Evolutionary conservation across 2,888 invertebrate genomes (phyloP), one percentile per base, ranked within the genome.

Genomic region (Ganaspis brasiliensis): DNA sequence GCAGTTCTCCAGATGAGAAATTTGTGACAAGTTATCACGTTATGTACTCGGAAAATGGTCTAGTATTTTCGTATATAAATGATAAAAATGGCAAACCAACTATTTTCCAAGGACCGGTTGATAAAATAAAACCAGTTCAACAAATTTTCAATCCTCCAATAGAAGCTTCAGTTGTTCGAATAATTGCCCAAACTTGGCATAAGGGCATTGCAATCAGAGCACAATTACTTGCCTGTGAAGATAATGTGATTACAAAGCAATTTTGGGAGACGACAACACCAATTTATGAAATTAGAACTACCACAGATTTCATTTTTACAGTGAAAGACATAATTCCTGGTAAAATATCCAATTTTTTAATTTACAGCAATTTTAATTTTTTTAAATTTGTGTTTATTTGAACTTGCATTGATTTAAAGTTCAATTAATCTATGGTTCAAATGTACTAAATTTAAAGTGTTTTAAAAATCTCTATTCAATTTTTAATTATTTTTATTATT

Each of bases 1-100:
- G 97, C 21, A 95, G 94, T 88, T 94, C 95, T 0, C 86, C 93
- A 2, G 94, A 94, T 77, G 93, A 95, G 82, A 94, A 96, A 86
- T 96, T 94, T 90, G 96, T 97, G 55, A 96, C 96, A 19, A 95
- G 96, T 84, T 97, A 96, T 87, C 94, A 94, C 86, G 92, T 96
- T 4, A 87, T 95, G 93, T 93, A 12, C 8, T 63, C 63, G 6
- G 63, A 21, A 40, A 95, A 96, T 87, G 95, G 94, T 0, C 88
- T 90, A 31, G 89, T 92, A 1, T 96, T 94, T 89, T 94, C 94
- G 31, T 93, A 94, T 63, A 92, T 96, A 10, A 90, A 93, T 59
- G 91, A 92, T 40, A 92, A 92, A 71, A 92, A 63, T 19, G 37
- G 92, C 0, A 89, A 91, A 72, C 94, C 94, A 0, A 93, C 94